A percentile compares a stretch with the other conserved stretches of the same genome.
Conservation (phyloP, 1,140 invertebrate genomes). For the Hyles vespertilio region DNA sequence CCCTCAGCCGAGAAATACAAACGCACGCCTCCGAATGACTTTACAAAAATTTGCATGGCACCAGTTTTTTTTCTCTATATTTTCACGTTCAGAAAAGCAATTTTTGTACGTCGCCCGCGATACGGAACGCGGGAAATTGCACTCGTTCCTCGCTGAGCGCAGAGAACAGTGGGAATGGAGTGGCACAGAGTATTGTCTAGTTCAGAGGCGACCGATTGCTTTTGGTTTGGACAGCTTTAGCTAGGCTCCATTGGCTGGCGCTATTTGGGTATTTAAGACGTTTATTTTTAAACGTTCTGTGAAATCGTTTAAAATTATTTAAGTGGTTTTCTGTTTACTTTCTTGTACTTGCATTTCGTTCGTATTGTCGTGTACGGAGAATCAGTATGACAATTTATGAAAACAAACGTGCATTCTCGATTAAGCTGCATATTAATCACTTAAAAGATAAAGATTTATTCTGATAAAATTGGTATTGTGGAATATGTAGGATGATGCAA, state of each 20-base stretch:
- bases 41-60: conserved; percentile 73
- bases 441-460: too few species aligned
- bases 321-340: too few species aligned
- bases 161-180: conserved; percentile 56
- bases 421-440: too few species aligned
- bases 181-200: conserved; percentile 51
- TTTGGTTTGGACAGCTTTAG: conserved; percentile 29
- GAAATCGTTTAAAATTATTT: too few species aligned
- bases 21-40: conserved; percentile 71
- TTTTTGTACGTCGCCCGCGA: conserved; percentile 71
- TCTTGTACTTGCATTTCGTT: too few species aligned
- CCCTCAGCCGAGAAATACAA: conserved; percentile 69
- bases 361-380: too few species aligned
- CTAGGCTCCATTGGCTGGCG: conserved; percentile 49
- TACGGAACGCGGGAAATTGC: conserved; percentile 71
- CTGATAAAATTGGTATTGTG: too few species aligned
- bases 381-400: too few species aligned
- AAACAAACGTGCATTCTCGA: too few species aligned
- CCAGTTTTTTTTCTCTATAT: conserved; percentile 65
- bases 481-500: too few species aligned
- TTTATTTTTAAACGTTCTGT: conserved; percentile 1
- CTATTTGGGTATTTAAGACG: conserved; percentile 32
- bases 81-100: conserved; percentile 72
- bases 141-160: conserved; percentile 48
- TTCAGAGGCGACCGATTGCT: conserved; percentile 54